Evolutionary conservation across 1,140 invertebrate species (phyloP), one percentile per base, ranked within the genome.

Genomic region (Heliconius hewitsoni): DNA sequence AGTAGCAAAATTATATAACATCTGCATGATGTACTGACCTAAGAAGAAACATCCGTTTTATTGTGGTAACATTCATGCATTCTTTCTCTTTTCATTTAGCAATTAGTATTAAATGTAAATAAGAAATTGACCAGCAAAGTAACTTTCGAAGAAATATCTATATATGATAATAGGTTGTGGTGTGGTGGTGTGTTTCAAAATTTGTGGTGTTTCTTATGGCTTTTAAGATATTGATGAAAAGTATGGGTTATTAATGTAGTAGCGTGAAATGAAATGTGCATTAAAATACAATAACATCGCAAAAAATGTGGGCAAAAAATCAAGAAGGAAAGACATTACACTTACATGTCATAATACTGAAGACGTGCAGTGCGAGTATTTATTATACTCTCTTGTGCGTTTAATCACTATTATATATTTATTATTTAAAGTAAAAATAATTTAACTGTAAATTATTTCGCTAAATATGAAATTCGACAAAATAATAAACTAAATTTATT

Each of bases 1-100:
- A 60, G 50, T 60, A 57, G 55, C 55, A 52, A 75, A 72, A 72
- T 77, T 77, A 77, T 46, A 77, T 77, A 77, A 77, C 76, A 77
- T 55, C 76, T 77, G 76, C 76, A 77, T 50, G 30, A 77, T 66
- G 76, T 60, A 60, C n/a, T 9, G 19, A 60, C 55, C 55, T 23
- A 60, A 60, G 55, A 60, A 23, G n/a, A 60, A 60, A 60, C 55
- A 52, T 52, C 50, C 18, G 18, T 19, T 19, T 52, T 52, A 52
- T 52, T 52, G 50, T 52, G 18, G 50, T 52, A 52, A 52, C 5
- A 52, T 19, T 52, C 1, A 19, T 19, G 1, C 18, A 52, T 52
- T 1, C 8, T 52, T 52, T 52, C 16, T 52, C 8, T 52, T 52
- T 52, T 19, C 50, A 52, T 52, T 52, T 6, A 52, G 18, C 13